Percentiles rank a stretch among this genome's conserved stretches.
Evolutionary conservation across 2,797 vertebrate species (phyloP).

Genomic region (Melanitta fusca): DNA sequence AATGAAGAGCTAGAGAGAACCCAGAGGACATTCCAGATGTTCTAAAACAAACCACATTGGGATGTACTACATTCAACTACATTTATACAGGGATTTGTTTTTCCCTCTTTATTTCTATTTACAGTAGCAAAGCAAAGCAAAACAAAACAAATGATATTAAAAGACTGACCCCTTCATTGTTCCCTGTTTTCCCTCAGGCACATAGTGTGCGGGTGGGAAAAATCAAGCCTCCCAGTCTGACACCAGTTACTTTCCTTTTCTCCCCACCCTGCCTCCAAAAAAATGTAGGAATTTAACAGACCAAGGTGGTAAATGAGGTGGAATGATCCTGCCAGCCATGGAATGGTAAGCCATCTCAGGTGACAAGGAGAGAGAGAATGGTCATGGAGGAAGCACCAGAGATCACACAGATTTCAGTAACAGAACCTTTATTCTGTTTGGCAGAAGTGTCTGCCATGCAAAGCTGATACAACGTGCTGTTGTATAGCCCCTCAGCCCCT

Average conservation of each 20-base stretch:
- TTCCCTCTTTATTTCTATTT: neutral
- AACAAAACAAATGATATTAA: neutral
- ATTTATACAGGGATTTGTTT: neutral
- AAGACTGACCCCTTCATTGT: neutral
- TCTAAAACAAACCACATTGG: neutral
- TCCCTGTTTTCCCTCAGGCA: neutral
- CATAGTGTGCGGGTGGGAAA: neutral
- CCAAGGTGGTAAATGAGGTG: neutral
- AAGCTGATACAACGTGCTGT: neutral
- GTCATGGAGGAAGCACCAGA: neutral
- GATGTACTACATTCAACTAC: neutral
- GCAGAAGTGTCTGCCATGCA: neutral
- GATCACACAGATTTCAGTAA: neutral
- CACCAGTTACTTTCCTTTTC: neutral
- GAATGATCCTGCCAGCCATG: neutral
- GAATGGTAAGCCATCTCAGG: neutral
- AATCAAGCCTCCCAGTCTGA: neutral
- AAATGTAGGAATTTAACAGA: neutral
- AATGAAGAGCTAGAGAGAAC: neutral
- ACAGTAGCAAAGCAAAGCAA: neutral
- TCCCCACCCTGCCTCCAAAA: neutral
- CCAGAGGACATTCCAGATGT: neutral
- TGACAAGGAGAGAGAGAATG: neutral
- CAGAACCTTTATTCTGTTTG: neutral
- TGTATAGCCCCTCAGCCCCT: neutral